Evolutionary conservation across 37 sponge, comb jelly and placozoan species (phyloP), one percentile per base, ranked within the genome.

Genomic region (Axinella damicornis): DNA sequence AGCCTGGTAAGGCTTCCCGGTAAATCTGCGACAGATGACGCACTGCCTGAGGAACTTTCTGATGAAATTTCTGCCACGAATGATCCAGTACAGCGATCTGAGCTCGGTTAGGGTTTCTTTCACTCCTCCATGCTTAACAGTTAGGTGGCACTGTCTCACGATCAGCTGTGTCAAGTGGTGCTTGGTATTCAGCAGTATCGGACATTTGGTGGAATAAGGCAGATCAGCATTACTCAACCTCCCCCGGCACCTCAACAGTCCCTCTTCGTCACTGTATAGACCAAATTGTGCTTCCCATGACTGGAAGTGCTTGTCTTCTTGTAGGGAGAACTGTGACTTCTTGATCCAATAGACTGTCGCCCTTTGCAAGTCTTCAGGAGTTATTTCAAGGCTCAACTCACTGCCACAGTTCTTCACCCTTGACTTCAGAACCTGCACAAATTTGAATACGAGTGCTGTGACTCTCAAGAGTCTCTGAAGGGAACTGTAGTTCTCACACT

Each of bases 171-270:
- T 83, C 34, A 83, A 35, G 59, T 58, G 73, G 62, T 72, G 62
- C 60, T 72, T 27, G 41, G 18, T 73, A 41, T 71, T 21, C 60
- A 83, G 41, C 41, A 83, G 34, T 22, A 73, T 71, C 15, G 83
- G 83, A 40, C 73, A 35, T 24, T 73, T 71, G 5, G 71, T 54
- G 32, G 38, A 27, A 30, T 72, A 24, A 21, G 61, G 38, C 14
- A 82, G 38, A 30, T 54, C 38, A n/a, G 83, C 57, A 69, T 83
- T 83, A 33, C 39, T 2, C 39, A 83, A 22, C 38, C 83, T 72
- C 38, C 74, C 83, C 21, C 63, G 30, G 37, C 83, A 83, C 38
- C 59, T 71, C 83, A 38, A 73, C 27, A 73, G 2, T 30, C 83
- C 83, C 57, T 54, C 36, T 14, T 52, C 74, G 59, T 69, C 74